A percentile compares a stretch with the other conserved stretches of the same genome.
phyloP scores from a whole-genome alignment of 64 coral and sea anemone genomes.

The Hydrozoanthus tunicans region DNA sequence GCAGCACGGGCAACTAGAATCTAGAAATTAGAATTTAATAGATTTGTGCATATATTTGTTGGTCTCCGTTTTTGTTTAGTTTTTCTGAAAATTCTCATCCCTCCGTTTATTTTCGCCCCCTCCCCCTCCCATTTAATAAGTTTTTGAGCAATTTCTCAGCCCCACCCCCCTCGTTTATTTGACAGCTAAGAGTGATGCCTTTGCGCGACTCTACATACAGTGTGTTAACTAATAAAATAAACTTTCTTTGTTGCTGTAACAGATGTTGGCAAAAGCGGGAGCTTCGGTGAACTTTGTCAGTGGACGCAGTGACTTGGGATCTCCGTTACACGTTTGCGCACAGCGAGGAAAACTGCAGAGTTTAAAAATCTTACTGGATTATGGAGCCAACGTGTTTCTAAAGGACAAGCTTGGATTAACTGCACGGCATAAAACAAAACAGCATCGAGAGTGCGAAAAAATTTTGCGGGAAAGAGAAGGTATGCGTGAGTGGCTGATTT shows the following conservation, averaged over 20 bases:
- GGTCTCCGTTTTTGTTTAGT: too few relatives aligned
- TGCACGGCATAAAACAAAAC: slow-evolving; percentile 54
- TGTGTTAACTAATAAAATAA: background rate
- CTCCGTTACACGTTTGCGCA: slow-evolving; percentile 75
- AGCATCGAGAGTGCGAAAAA: slow-evolving; percentile 63
- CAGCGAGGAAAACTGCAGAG: slow-evolving; percentile 61
- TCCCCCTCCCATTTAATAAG: too few relatives aligned
- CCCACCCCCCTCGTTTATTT: too few relatives aligned
- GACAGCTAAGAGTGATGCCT: background rate
- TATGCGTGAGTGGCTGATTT: background rate
- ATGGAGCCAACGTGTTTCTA: slow-evolving; percentile 75
- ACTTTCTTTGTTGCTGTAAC: background rate
- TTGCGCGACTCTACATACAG: background rate
- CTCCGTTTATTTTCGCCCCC: too few relatives aligned
- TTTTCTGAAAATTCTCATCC: too few relatives aligned
- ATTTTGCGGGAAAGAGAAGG: slow-evolving; percentile 68
- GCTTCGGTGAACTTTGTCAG: slow-evolving; percentile 64
- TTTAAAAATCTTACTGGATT: slow-evolving; percentile 56
- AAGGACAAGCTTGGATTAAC: slow-evolving; percentile 70
- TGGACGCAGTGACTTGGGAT: slow-evolving; percentile 45
- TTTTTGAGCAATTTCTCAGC: too few relatives aligned
- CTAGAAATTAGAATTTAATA: too few relatives aligned
- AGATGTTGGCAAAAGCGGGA: slow-evolving; percentile 77
- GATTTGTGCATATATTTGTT: too few relatives aligned
- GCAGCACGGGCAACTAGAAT: too few relatives aligned